Evolutionary conservation across 2,797 vertebrate genomes (phyloP).

Genomic region (Pseudocheirus occidentalis): DNA sequence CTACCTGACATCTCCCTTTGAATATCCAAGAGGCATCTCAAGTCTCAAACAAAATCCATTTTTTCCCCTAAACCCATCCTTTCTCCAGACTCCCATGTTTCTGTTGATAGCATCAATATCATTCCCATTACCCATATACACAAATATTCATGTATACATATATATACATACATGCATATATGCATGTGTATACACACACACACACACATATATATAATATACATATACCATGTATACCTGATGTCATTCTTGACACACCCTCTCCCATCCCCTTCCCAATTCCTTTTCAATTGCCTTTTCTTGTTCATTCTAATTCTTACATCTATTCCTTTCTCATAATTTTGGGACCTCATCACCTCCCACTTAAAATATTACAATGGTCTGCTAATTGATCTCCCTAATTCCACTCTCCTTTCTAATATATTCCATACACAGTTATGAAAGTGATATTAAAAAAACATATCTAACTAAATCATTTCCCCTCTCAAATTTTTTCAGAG

Average conservation of each 20-base stretch:
- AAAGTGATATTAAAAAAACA: neutral
- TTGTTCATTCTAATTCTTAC: neutral
- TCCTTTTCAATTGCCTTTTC: neutral
- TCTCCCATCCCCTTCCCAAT: neutral
- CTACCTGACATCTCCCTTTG: neutral
- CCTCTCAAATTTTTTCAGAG: neutral
- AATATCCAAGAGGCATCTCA: neutral
- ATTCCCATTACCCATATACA: neutral
- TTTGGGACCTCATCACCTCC: neutral
- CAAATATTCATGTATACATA: too few relatives aligned
- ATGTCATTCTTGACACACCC: neutral
- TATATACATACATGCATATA: too few relatives aligned
- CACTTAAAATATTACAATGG: neutral
- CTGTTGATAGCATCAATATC: neutral
- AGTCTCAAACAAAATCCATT: neutral
- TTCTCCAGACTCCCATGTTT: neutral
- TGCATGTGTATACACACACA: too few relatives aligned
- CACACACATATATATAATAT: too few relatives aligned
- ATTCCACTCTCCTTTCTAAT: neutral
- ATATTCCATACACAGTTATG: neutral
- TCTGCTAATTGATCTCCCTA: neutral
- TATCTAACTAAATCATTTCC: neutral
- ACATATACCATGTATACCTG: neutral
- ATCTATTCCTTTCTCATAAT: neutral
- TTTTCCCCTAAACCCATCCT: neutral